Evolutionary conservation across 2,888 invertebrate species (phyloP).

Genomic region (Tetragnatha montana): DNA sequence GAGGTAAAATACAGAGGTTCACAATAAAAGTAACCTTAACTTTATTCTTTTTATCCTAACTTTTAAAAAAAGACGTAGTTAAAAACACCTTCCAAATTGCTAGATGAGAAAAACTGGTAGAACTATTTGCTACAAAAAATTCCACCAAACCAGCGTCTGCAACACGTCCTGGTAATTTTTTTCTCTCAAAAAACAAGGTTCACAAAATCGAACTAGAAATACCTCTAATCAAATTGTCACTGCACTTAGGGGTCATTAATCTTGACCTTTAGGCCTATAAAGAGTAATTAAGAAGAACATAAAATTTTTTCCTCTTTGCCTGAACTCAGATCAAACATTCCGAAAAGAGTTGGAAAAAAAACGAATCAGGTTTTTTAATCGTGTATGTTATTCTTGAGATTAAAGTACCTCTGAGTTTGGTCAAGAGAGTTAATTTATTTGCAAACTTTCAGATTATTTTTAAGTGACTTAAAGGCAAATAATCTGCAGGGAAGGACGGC

Average conservation of each 20-base stretch:
- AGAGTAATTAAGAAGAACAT: constrained; percentile 47
- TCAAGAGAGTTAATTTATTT: constrained; percentile 31
- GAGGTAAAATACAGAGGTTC: too few species aligned
- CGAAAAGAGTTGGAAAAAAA: constrained; percentile 16
- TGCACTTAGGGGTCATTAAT: constrained; percentile 55
- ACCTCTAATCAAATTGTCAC: constrained; percentile 49
- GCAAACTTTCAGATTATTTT: constrained; percentile 31
- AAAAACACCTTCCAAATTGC: too few species aligned
- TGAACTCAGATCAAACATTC: constrained; percentile 16
- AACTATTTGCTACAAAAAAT: not conserved
- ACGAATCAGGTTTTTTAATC: constrained; percentile 20
- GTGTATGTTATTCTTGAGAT: constrained; percentile 23
- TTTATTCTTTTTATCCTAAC: too few species aligned
- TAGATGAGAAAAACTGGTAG: not conserved
- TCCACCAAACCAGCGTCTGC: not conserved
- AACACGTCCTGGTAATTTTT: constrained; percentile 43
- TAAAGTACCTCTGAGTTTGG: constrained; percentile 15
- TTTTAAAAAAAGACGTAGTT: too few species aligned
- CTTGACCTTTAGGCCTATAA: constrained; percentile 43
- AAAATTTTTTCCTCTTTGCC: constrained; percentile 9
- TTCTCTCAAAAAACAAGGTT: constrained; percentile 24
- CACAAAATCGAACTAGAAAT: constrained; percentile 39
- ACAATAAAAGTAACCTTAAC: too few species aligned
- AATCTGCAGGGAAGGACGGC: not conserved
- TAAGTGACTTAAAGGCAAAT: constrained; percentile 8